Percentiles rank a stretch among this genome's conserved stretches.
phyloP scores from a whole-genome alignment of 2,888 invertebrate genomes.

The Drosophila nr. perissopoda region DNA sequence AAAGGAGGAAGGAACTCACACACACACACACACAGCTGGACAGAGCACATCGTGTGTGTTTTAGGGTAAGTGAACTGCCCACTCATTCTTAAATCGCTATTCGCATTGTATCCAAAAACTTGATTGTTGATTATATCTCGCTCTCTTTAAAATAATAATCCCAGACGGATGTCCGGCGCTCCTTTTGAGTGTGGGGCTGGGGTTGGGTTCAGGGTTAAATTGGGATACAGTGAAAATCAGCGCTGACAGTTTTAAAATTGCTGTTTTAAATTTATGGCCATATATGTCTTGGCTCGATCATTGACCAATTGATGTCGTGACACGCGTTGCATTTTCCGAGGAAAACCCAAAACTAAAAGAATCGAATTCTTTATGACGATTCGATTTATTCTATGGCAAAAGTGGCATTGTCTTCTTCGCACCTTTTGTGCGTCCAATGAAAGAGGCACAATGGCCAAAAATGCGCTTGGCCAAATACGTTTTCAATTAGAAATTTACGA shows the following conservation, averaged over 20 bases:
- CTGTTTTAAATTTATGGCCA: slow-evolving; percentile 37
- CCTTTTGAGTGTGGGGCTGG: slow-evolving; percentile 14
- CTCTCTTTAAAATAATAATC: background rate
- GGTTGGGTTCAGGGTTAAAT: background rate
- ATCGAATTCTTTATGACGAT: slow-evolving; percentile 26
- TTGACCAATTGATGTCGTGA: slow-evolving; percentile 38
- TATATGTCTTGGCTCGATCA: slow-evolving; percentile 10
- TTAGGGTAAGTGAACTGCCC: background rate
- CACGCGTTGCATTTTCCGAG: slow-evolving; percentile 61
- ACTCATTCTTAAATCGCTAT: slow-evolving; percentile 6
- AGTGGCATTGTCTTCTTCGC: slow-evolving; percentile 23
- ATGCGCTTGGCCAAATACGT: slow-evolving; percentile 57
- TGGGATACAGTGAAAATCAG: background rate
- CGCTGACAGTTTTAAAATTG: slow-evolving; percentile 41
- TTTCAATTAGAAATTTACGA: slow-evolving; percentile 78
- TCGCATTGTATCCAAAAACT: slow-evolving; percentile 49
- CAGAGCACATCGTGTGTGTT: slow-evolving; percentile 5
- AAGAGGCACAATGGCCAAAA: slow-evolving; percentile 42
- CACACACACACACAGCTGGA: slow-evolving; percentile 37
- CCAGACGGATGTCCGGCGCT: slow-evolving; percentile 63
- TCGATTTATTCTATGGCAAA: slow-evolving; percentile 23
- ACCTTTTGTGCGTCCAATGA: slow-evolving; percentile 25
- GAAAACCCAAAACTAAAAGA: slow-evolving; percentile 31
- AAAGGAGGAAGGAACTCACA: slow-evolving; percentile 17
- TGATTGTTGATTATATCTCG: slow-evolving; percentile 25